Conservation (phyloP, 1,140 invertebrate species). For the Portunus trituberculatus region DNA sequence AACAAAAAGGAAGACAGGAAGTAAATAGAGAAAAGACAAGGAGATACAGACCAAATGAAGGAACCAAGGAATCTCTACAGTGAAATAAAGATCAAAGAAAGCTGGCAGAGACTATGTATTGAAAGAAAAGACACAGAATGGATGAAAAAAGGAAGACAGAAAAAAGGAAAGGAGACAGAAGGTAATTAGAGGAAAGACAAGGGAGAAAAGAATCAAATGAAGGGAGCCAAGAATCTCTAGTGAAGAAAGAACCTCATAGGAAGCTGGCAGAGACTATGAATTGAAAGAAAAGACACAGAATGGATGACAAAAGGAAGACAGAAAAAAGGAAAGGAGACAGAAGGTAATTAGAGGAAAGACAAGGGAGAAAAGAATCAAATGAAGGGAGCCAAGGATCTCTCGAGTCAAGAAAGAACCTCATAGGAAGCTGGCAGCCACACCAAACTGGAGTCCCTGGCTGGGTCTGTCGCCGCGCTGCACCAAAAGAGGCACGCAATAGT, state of each 20-base stretch:
- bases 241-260: slow-evolving; percentile 80
- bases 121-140: background rate
- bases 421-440: slow-evolving; percentile 86
- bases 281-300: background rate
- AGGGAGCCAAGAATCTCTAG: background rate
- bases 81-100: background rate
- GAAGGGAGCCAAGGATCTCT: background rate
- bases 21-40: no score
- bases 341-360: background rate
- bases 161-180: no score
- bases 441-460: slow-evolving; percentile 86
- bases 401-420: slow-evolving; percentile 78
- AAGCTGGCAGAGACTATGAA: slow-evolving; percentile 83
- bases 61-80: no score
- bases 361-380: background rate
- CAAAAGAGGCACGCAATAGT: slow-evolving; percentile 88
- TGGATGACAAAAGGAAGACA: background rate
- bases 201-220: background rate
- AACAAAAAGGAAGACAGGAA: no score
- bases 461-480: slow-evolving; percentile 82
- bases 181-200: background rate
- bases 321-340: background rate
- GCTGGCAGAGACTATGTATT: no score
- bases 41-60: background rate
- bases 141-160: background rate